Percentiles rank a stretch among this genome's conserved stretches.
Conservation (phyloP, 1,140 invertebrate genomes). For the Drosophila bocki region DNA sequence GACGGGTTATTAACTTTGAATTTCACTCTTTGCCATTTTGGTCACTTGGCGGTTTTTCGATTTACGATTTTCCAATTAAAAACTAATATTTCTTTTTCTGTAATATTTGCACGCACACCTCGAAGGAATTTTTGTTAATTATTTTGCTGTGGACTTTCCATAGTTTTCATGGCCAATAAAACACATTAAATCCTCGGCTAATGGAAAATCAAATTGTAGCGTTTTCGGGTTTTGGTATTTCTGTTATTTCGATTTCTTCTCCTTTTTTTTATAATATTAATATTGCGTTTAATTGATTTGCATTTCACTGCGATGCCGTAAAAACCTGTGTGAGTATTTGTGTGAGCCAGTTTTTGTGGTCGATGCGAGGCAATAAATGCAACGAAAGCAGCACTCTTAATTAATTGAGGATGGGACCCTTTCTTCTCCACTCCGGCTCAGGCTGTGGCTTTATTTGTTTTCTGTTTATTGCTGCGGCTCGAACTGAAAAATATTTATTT, state of each 20-base stretch:
- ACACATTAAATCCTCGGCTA: constrained; percentile 48
- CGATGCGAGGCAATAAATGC: constrained; percentile 48
- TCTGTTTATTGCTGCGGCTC: constrained; percentile 32
- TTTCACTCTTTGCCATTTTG: constrained; percentile 70
- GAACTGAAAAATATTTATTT: constrained; percentile 49
- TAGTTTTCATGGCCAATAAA: constrained; percentile 73
- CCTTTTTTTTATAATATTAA: constrained; percentile 28
- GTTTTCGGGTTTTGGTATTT: constrained; percentile 15
- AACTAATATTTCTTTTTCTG: constrained; percentile 3
- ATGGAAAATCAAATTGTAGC: constrained; percentile 53
- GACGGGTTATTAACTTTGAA: constrained; percentile 56
- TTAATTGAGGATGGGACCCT: constrained; percentile 57
- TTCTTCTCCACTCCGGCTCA: constrained; percentile 7
- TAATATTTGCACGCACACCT: constrained; percentile 44
- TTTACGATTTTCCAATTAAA: constrained; percentile 18
- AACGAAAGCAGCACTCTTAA: constrained; percentile 55
- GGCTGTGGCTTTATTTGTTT: constrained; percentile 39
- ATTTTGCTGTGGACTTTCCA: constrained; percentile 61
- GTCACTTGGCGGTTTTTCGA: constrained; percentile 25
- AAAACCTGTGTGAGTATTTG: constrained; percentile 45
- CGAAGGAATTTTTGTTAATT: constrained; percentile 31
- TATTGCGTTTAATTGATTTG: constrained; percentile 66
- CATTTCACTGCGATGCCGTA: constrained; percentile 54
- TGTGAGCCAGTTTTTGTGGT: constrained; percentile 41
- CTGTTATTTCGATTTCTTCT: constrained; percentile 2